Percentiles rank a stretch among this genome's conserved stretches.
Evolutionary conservation across 2,888 invertebrate genomes (phyloP).

Genomic region (Ophonus ardosiacus): DNA sequence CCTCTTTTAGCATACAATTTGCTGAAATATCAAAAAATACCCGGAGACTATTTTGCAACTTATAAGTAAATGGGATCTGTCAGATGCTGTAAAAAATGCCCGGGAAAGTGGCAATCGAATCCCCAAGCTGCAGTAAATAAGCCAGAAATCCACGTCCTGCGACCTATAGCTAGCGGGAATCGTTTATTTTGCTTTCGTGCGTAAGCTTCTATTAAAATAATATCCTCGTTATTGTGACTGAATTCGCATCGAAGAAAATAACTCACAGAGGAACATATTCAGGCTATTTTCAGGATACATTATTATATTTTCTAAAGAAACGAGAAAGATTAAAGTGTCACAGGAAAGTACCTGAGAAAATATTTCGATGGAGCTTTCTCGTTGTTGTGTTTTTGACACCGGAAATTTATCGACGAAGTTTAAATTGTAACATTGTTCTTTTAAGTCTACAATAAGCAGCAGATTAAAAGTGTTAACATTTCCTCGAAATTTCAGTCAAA

Average conservation of each 20-base stretch:
- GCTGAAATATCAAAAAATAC: conserved; percentile 39
- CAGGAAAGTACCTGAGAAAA: background rate
- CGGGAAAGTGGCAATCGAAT: background rate
- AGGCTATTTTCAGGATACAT: background rate
- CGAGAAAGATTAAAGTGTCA: background rate
- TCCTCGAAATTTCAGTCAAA: too few species aligned
- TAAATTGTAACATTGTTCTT: too few species aligned
- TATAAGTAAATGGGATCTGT: conserved; percentile 47
- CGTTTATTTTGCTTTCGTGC: background rate
- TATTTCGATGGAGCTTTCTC: background rate
- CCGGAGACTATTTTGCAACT: conserved; percentile 1
- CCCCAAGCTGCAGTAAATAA: conserved; percentile 26
- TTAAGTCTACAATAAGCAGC: too few species aligned
- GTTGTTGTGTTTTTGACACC: background rate
- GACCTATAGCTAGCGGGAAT: conserved; percentile 13
- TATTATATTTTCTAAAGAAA: background rate
- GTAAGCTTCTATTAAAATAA: conserved; percentile 26
- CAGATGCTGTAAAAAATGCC: conserved; percentile 19
- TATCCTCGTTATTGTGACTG: background rate
- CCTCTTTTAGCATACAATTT: conserved; percentile 31
- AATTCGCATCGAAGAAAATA: background rate
- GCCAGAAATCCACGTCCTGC: background rate
- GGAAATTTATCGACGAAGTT: background rate
- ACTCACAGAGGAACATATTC: background rate
- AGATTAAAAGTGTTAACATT: too few species aligned